Evolutionary conservation across 2,113 vertebrate genomes (phyloP).

Genomic region (Microcebus lehilahytsara): DNA sequence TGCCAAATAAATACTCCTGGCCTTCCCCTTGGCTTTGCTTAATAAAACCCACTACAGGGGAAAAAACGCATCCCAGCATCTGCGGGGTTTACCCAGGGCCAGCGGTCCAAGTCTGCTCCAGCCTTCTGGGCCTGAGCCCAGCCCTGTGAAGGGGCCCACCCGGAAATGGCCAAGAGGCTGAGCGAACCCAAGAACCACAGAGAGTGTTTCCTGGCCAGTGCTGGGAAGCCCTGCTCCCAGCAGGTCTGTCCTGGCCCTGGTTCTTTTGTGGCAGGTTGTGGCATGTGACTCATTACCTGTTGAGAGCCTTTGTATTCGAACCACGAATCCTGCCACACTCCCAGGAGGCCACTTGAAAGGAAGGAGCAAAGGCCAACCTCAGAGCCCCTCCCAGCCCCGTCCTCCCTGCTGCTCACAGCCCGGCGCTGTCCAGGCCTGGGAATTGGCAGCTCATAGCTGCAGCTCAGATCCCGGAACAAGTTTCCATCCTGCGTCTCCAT

Average conservation of each 20-base stretch:
- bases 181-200: slow-evolving; percentile 22
- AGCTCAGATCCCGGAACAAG: slow-evolving; percentile 39
- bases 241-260: not conserved
- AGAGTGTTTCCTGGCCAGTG: slow-evolving; percentile 21
- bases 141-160: not conserved
- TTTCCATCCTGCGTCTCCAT: slow-evolving; percentile 70
- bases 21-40: not conserved
- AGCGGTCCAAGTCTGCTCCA: not conserved
- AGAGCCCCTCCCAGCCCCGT: not conserved
- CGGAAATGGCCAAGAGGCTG: slow-evolving; percentile 37
- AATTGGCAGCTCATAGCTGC: not conserved
- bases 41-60: not conserved
- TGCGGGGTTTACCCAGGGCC: not conserved
- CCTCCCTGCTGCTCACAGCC: not conserved
- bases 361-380: not conserved
- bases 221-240: slow-evolving; percentile 41
- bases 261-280: not conserved
- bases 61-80: not conserved
- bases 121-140: not conserved
- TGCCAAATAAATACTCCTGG: not conserved
- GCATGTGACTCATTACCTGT: not conserved
- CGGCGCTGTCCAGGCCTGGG: slow-evolving; percentile 40
- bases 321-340: not conserved
- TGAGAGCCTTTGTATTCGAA: not conserved
- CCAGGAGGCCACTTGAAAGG: not conserved